These are phyloP conservation scores for Poeciliopsis prolifica DNA, from an alignment of 2,113 vertebrate genomes.

Conservation along the genomic window DNA sequence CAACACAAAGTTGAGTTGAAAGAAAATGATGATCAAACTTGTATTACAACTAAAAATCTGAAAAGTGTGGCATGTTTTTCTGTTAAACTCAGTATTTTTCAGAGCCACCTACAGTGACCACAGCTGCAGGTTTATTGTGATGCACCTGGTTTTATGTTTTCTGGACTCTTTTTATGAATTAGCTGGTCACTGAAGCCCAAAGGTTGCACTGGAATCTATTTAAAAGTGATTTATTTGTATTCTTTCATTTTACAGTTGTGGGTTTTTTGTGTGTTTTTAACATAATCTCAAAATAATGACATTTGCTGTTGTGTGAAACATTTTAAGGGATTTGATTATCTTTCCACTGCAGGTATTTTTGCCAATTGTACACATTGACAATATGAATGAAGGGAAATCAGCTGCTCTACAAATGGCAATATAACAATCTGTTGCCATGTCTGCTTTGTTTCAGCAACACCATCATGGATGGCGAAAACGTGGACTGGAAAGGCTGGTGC, in stretches of 20 bases:
- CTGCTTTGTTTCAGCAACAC: constrained; percentile 35
- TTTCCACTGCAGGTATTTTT: not conserved
- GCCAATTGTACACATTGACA: no score
- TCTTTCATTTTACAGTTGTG: not conserved
- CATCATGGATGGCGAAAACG: constrained; percentile 62
- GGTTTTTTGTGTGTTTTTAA: no score
- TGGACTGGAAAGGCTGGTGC: constrained; percentile 81
- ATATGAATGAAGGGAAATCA: not conserved
- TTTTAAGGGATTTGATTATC: not conserved
- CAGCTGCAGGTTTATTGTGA: no score
- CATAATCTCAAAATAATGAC: not conserved
- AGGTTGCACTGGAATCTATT: not conserved
- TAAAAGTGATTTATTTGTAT: not conserved
- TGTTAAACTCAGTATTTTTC: no score
- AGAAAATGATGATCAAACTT: no score
- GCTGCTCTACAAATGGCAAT: not conserved
- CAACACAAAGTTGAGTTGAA: no score
- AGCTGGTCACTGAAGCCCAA: no score
- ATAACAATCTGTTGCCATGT: not conserved
- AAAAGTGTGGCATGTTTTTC: no score
- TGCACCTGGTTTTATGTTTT: no score
- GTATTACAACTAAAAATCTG: no score
- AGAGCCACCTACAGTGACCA: no score
- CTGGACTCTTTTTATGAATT: no score
- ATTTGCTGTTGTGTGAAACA: not conserved